phyloP scores from a whole-genome alignment of 2,888 invertebrate species.

The Oxycera nigricornis region DNA sequence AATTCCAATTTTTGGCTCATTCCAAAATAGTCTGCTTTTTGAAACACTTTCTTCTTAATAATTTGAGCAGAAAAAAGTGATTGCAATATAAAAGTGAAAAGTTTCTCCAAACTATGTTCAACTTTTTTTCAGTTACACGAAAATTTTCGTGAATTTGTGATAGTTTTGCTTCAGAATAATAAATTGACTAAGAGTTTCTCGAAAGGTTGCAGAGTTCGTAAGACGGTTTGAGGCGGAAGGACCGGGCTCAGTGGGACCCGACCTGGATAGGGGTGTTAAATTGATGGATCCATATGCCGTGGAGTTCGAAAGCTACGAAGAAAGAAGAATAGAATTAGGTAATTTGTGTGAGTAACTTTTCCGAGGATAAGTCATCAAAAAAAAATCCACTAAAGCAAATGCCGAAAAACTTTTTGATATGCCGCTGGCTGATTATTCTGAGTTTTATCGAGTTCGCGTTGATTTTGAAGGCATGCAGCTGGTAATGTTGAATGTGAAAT shows the following conservation, averaged over 20 bases:
- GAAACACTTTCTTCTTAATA: too few species aligned
- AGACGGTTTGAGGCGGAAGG: conserved; percentile 77
- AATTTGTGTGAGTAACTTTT: conserved; percentile 37
- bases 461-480: conserved; percentile 74
- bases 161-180: too few species aligned
- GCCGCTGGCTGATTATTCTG: conserved; percentile 82
- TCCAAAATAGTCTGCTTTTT: too few species aligned
- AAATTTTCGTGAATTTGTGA: too few species aligned
- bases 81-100: too few species aligned
- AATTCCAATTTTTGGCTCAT: too few species aligned
- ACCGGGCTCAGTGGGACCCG: conserved; percentile 79
- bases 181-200: too few species aligned
- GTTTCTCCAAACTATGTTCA: too few species aligned
- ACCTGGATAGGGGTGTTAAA: conserved; percentile 75
- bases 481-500: conserved; percentile 49
- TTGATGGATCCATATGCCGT: conserved; percentile 68
- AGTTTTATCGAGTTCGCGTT: conserved; percentile 69
- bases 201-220: conserved; percentile 69
- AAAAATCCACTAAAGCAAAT: conserved; percentile 61
- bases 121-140: too few species aligned
- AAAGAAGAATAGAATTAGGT: conserved; percentile 65
- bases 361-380: conserved; percentile 6
- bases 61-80: too few species aligned
- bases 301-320: conserved; percentile 73
- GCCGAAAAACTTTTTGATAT: conserved; percentile 90